Evolutionary conservation across 2,113 vertebrate genomes (phyloP).

Genomic region (Gasterosteus aculeatus): DNA sequence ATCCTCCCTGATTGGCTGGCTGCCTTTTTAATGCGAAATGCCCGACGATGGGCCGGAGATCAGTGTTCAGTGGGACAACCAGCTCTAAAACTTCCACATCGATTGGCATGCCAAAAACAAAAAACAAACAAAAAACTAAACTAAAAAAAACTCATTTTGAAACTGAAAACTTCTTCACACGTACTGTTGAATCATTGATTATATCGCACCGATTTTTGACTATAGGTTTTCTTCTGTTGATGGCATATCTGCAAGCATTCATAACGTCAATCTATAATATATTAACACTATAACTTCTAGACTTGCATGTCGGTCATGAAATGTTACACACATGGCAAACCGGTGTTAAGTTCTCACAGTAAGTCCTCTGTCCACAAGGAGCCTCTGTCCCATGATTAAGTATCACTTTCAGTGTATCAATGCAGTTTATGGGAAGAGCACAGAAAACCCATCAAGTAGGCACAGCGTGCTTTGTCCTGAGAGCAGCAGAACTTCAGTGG

Average conservation of each 20-base stretch:
- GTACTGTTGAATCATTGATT: neutral
- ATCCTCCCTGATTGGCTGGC: neutral
- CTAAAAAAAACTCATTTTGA: neutral
- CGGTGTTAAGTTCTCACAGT: neutral
- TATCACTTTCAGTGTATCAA: neutral
- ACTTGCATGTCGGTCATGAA: neutral
- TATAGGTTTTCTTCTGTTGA: neutral
- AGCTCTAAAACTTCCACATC: neutral
- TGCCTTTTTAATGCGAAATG: constrained; percentile 2
- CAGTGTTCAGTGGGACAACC: constrained; percentile 5
- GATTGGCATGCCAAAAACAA: neutral
- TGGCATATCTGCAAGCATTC: neutral
- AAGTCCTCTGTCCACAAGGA: neutral
- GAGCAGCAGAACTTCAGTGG: neutral
- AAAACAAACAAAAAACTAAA: too few species aligned
- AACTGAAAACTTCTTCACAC: neutral
- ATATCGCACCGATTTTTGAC: neutral
- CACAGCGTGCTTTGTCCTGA: neutral
- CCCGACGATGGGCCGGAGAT: constrained; percentile 1
- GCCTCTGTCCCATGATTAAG: neutral
- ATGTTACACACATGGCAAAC: neutral
- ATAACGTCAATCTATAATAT: neutral
- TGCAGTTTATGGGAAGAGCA: neutral
- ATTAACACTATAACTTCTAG: neutral
- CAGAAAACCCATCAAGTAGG: neutral